A percentile compares a stretch with the other conserved stretches of the same genome.
These are phyloP conservation scores for Lethocerus indicus DNA, from an alignment of 1,140 invertebrate genomes.

Conservation along the genomic window DNA sequence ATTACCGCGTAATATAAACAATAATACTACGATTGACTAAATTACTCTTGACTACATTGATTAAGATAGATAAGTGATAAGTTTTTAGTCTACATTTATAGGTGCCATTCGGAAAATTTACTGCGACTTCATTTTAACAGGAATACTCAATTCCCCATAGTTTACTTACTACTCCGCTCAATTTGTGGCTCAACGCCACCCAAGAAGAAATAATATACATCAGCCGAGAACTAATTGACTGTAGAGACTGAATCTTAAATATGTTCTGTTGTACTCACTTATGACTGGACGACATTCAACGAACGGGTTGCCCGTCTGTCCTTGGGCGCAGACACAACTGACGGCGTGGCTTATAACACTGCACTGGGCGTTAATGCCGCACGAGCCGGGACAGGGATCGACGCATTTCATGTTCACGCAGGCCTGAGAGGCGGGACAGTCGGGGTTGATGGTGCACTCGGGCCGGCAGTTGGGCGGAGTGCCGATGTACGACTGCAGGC, in stretches of 20 bases:
- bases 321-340: constrained; percentile 51
- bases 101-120: no score
- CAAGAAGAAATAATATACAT: no score
- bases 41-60: no score
- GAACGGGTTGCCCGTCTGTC: constrained; percentile 61
- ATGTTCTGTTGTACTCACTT: constrained; percentile 18
- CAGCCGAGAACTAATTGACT: not conserved
- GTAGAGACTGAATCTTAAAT: no score
- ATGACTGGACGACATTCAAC: constrained; percentile 33
- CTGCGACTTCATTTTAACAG: no score
- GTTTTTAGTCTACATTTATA: no score
- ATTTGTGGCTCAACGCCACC: no score
- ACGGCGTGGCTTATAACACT: constrained; percentile 56
- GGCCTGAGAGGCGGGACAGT: constrained; percentile 50
- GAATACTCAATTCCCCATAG: no score
- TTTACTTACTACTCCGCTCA: no score
- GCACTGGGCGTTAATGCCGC: constrained; percentile 59
- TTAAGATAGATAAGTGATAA: no score
- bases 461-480: constrained; percentile 39
- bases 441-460: constrained; percentile 47
- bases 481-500: constrained; percentile 39
- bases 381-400: constrained; percentile 60
- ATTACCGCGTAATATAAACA: no score
- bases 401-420: constrained; percentile 58
- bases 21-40: no score